phyloP scores from a whole-genome alignment of 2,888 invertebrate species.

The Nipponacmea schrenckii region DNA sequence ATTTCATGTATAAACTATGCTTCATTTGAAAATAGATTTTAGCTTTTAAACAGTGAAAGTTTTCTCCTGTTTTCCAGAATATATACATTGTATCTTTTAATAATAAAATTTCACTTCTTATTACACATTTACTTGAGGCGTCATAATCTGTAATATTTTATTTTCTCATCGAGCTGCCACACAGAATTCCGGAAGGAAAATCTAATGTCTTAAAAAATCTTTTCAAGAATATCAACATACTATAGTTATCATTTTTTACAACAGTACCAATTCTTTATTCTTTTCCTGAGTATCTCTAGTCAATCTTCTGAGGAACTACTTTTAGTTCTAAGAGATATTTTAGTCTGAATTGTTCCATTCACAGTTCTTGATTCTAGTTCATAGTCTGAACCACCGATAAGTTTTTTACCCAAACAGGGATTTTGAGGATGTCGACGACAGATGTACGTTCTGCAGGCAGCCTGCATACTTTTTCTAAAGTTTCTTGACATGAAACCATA shows the following conservation, averaged over 20 bases:
- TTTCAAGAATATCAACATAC: too few species aligned
- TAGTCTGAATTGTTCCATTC: conserved; percentile 34
- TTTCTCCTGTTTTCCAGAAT: too few species aligned
- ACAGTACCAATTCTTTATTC: not conserved
- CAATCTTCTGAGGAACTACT: conserved; percentile 29
- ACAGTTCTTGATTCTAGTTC: conserved; percentile 31
- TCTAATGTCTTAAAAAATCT: too few species aligned
- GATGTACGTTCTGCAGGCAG: conserved; percentile 26
- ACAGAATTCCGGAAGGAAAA: too few species aligned
- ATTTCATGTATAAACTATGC: too few species aligned
- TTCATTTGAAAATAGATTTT: too few species aligned
- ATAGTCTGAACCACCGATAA: conserved; percentile 27
- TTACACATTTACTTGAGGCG: too few species aligned
- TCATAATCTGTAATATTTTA: too few species aligned
- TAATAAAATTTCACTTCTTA: too few species aligned
- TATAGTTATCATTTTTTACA: not conserved
- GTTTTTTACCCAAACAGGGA: conserved; percentile 19
- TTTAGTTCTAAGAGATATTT: conserved; percentile 30
- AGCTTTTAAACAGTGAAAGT: too few species aligned
- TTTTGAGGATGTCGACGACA: conserved; percentile 22
- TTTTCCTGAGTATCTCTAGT: not conserved
- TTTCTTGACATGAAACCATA: conserved; percentile 60
- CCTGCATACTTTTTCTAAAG: conserved; percentile 41
- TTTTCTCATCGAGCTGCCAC: too few species aligned
- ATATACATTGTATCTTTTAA: too few species aligned